A percentile compares a stretch with the other conserved stretches of the same genome.
Evolutionary conservation across 2,888 invertebrate genomes (phyloP).

Genomic region (Blastobasis adustella): DNA sequence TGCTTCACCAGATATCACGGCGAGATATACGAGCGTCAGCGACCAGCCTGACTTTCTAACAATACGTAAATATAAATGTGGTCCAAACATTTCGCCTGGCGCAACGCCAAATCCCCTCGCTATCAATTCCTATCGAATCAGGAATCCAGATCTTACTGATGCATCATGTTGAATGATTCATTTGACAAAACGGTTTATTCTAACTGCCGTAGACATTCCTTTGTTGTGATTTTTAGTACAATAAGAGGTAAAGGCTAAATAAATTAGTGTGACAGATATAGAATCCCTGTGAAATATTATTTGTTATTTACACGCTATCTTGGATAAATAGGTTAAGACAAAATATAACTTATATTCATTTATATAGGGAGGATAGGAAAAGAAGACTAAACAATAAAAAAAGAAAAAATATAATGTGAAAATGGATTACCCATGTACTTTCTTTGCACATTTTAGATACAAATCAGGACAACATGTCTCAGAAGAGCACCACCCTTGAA

Average conservation of each 20-base stretch:
- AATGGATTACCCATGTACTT: slow-evolving; percentile 1
- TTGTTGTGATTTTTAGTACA: no score
- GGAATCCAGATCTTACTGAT: slow-evolving; percentile 39
- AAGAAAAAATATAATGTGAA: no score
- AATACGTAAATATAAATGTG: slow-evolving; percentile 57
- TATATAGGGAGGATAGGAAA: no score
- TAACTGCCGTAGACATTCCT: no score
- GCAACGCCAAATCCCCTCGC: slow-evolving; percentile 36
- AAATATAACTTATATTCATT: no score
- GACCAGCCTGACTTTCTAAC: slow-evolving; percentile 32
- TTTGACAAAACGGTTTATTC: slow-evolving; percentile 3
- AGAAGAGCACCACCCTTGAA: slow-evolving; percentile 45
- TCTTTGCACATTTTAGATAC: slow-evolving; percentile 28
- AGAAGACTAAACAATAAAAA: no score
- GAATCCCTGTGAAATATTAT: no score
- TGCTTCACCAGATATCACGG: slow-evolving; percentile 9
- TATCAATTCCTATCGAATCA: slow-evolving; percentile 57
- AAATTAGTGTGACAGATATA: no score
- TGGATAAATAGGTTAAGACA: no score
- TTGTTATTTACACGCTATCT: no score
- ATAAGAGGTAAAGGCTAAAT: no score
- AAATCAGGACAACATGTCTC: slow-evolving; percentile 39
- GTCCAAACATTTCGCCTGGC: slow-evolving; percentile 53
- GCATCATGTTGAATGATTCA: slow-evolving; percentile 35
- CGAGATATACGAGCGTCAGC: slow-evolving; percentile 1